Evolutionary conservation across 2,888 invertebrate genomes (phyloP), one percentile per base, ranked within the genome.

Genomic region (Caenorhabditis afra): DNA sequence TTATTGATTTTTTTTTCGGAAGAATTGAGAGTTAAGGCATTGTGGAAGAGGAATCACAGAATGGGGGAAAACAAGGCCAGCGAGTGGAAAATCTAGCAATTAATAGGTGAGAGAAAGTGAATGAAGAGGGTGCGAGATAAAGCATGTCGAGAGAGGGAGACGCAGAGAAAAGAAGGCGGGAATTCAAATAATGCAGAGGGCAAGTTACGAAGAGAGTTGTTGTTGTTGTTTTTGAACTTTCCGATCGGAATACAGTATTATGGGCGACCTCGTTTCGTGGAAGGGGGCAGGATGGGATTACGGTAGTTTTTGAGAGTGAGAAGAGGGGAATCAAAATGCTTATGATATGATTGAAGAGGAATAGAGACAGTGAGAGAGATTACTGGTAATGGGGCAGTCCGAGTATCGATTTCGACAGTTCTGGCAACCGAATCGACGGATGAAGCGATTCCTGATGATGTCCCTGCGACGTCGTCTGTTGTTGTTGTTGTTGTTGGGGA

Each of bases 351-450:
- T n/a, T n/a, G n/a, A n/a, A 49, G 20, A 20, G 49, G 11, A 7
- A 22, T 12, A 49, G 49, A 49, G 11, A 49, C 1, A 18, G 49
- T 12, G 11, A 49, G 49, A 49, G 20, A 49, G 11, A 41, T 58
- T 53, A 79, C 23, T 62, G 79, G 64, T 79, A 75, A 47, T 75
- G 70, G 7, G 66, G 74, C 11, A 71, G 55, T n/a, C 79, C 74
- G 10, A 79, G 57, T 11, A 79, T 44, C 1, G 71, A 66, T 12
- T 45, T 23, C 61, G 82, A 82, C 45, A 83, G 59, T 50, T 83
- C 83, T n/a, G 83, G 81, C 57, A 83, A 59, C 22, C 81, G 47
- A 2, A 83, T 49, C 11, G 75, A 80, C 29, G 75, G 75, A 62
- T 81, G 81, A 10, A 83, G 52, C 3, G 70, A 75, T 52, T 81